Base-by-base conservation (phyloP, 2,113 vertebrate species). In the Barbus barbus region DNA sequence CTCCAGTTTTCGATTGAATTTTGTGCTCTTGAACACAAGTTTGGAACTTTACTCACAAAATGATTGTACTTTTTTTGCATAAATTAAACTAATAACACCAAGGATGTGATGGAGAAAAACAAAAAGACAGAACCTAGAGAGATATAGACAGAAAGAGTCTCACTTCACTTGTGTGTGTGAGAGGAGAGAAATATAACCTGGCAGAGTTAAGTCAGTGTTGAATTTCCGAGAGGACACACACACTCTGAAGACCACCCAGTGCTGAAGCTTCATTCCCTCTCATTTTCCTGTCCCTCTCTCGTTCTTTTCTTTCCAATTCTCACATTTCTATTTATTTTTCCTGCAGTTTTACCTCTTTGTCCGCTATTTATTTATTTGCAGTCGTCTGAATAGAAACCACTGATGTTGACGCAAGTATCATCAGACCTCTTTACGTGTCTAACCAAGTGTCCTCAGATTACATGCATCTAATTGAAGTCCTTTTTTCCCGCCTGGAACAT, bases 161-260 rank as follows among this genome's bases (percentile, higher is more conserved):
- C 73, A 63, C 71, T 65, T 28, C 61, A 69, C 46, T 53, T 73
- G 22, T 84, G 86, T 84, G 83, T 77, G 69, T 46, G 71, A 60
- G 71, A 60, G 77, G 36, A 41, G 80, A 83, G 78, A 88, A 82
- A 86, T 41, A 41, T 44, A 88, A 88, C 69, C 78, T 86, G 78
- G 78, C 63, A 78, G 28, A 80, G 56, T 78, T 76, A 61, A 46
- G 76, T 75, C 53, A 63, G 81, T 86, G 78, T 63, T 81, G 48
- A 56, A 67, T 86, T 81, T 83, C 78, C 51, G 33, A n/a, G 33
- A n/a, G 5, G 75, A 48, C 69, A 85, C 67, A 82, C 78, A 84
- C 78, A 60, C 31, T 75, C 83, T 61, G 24, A 60, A 76, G 81
- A 80, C 84, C 84, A 88, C 87, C 84, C 87, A 81, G 79, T 26